Conservation (phyloP, 2,113 vertebrate species). For the Megaceryle torquata region DNA sequence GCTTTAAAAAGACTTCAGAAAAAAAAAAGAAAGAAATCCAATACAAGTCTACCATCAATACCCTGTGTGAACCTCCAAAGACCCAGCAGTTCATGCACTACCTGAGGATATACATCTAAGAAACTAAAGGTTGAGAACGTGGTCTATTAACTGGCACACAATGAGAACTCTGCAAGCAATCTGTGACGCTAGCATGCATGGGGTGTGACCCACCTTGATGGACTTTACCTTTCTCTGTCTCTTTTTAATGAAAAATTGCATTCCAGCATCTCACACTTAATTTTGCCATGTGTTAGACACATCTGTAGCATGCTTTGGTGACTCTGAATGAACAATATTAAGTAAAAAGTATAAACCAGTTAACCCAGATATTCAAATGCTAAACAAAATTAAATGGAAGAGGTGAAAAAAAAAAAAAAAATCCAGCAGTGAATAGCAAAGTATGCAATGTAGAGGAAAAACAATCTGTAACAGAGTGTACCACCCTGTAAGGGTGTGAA, state of each 20-base stretch:
- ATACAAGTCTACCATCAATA: background rate
- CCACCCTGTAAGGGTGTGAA: background rate
- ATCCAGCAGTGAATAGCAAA: background rate
- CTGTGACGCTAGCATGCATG: background rate
- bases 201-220: background rate
- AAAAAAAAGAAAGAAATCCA: background rate
- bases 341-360: background rate
- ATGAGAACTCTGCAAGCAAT: background rate
- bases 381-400: background rate
- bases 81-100: background rate
- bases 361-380: background rate
- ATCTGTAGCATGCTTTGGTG: background rate
- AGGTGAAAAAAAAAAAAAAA: background rate
- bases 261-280: background rate
- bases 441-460: background rate
- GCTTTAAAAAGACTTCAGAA: background rate
- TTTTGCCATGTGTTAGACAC: background rate
- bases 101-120: fast-evolving
- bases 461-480: background rate
- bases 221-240: background rate
- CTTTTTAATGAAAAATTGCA: background rate
- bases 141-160: background rate
- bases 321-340: background rate
- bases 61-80: background rate
- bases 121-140: background rate